Evolutionary conservation across 92 coral and sea anemone genomes (phyloP), one percentile per base, ranked within the genome.

Genomic region (Pocillopora meandrina): DNA sequence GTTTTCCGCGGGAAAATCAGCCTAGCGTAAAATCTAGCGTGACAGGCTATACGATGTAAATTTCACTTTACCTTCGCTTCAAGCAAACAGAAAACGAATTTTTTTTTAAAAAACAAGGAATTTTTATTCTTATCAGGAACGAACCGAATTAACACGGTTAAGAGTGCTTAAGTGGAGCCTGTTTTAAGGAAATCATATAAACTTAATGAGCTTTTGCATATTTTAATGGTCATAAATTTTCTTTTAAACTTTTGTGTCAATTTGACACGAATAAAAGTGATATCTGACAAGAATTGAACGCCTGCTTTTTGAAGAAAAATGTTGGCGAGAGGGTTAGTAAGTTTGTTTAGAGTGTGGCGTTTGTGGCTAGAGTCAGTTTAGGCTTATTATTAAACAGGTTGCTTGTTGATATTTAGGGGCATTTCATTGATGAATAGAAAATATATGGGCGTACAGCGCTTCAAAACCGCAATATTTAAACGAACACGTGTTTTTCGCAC

Each of bases 1-100:
- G 82, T 87, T 93, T 93, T 93, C 61, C 96, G 96, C 96, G 96
- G 96, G 96, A 93, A 93, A 90, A 91, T 87, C 90, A 90, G 73
- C 89, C 84, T 85, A 77, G 84, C 95, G 91, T 90, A 87, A 86
- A 80, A 88, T 77, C 71, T 56, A 75, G 87, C 84, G 92, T 86
- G 89, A 83, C 86, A 82, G 78, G 17, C 73, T 55, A 6, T 18
- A 72, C 49, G 49, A 21, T 74, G 79, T 68, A 70, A 6, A 75
- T 55, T 60, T 42, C 64, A 14, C 80, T 73, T 72, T 61, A 61
- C 18, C 49, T 42, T 74, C 42, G 55, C 16, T 4, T 60, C 6
- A 49, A 16, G 80, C 80, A 83, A 83, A 74, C 86, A 74, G 65
- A 9, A 61, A 47, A 55, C 47, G 61, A 74, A 64, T 23, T 79